These are phyloP conservation scores for Bathynomus jamesi DNA, from an alignment of 1,140 invertebrate genomes.

Conservation along the genomic window DNA sequence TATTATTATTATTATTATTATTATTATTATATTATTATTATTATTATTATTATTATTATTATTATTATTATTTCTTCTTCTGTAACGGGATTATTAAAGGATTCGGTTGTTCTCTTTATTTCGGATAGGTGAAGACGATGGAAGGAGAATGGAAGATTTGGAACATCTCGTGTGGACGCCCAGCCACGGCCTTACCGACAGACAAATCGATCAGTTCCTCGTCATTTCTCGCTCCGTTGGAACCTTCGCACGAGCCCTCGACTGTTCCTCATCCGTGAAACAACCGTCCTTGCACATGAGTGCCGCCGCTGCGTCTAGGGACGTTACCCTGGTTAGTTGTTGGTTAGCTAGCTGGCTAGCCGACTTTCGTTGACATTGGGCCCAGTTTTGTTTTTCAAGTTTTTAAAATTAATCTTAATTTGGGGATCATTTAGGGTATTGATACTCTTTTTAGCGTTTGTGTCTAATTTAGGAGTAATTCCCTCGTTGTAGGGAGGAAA, in stretches of 20 bases:
- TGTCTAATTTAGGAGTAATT: no score
- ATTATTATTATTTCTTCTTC: no score
- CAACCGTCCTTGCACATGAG: conserved; percentile 98
- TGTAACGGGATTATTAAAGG: no score
- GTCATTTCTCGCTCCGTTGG: conserved; percentile 92
- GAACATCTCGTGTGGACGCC: conserved; percentile 93
- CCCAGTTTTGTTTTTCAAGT: no score
- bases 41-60: no score
- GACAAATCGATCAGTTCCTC: conserved; percentile 97
- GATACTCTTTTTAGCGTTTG: no score
- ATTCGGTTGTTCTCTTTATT: background rate
- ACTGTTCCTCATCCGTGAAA: conserved; percentile 95
- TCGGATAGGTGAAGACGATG: conserved; percentile 60
- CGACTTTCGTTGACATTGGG: no score
- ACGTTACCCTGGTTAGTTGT: conserved; percentile 79
- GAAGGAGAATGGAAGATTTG: conserved; percentile 64
- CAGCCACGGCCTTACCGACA: conserved; percentile 75
- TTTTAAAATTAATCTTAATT: no score
- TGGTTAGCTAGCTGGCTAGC: no score
- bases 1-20: background rate
- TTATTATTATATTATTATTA: background rate
- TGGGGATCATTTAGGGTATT: no score
- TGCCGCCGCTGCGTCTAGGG: conserved; percentile 93
- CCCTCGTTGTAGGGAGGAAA: no score
- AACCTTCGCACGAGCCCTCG: conserved; percentile 95